Evolutionary conservation across 2,888 invertebrate genomes (phyloP), one percentile per base, ranked within the genome.

Genomic region (Tortrix viridana): DNA sequence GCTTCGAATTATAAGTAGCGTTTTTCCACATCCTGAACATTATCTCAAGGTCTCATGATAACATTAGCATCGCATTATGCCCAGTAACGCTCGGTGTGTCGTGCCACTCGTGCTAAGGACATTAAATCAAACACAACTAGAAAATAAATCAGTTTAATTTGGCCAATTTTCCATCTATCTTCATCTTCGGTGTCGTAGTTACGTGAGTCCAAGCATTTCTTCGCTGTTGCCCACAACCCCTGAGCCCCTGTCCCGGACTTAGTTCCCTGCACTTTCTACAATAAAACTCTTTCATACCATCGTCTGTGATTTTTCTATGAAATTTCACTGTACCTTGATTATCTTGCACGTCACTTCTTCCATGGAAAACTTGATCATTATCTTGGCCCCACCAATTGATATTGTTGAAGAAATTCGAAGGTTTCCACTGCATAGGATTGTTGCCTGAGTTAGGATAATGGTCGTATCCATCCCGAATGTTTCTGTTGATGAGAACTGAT

Each of bases 151-250:
- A 91, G 80, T 89, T 88, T 85, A 92, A 87, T 87, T 89, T 92
- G 73, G 83, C 87, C 80, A 92, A 81, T 87, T 92, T 92, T 14
- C 92, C 92, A 57, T 92, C 91, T 63, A 92, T 75, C 75, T 88
- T 92, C 47, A 89, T 73, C 75, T 86, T 91, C 5, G 82, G 78
- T 44, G 91, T 90, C 9, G 91, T 88, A 16, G 80, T 85, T 71
- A 84, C 81, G 41, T 76, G 72, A 22, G 76, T 49, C 84, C 84
- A 82, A 23, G 80, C 67, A 67, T 75, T 79, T 19, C 80, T 74
- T 52, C 77, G 77, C 65, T 76, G 73, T 67, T 80, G 82, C 0
- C 67, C 67, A 66, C 86, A 86, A 2, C 78, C 80, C 66, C 64
- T 76, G 14, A 67, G 60, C 1, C 74, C 75, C 26, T 73, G 71